Base-by-base conservation (phyloP, 2,888 invertebrate genomes). In the Heliconius erato region DNA sequence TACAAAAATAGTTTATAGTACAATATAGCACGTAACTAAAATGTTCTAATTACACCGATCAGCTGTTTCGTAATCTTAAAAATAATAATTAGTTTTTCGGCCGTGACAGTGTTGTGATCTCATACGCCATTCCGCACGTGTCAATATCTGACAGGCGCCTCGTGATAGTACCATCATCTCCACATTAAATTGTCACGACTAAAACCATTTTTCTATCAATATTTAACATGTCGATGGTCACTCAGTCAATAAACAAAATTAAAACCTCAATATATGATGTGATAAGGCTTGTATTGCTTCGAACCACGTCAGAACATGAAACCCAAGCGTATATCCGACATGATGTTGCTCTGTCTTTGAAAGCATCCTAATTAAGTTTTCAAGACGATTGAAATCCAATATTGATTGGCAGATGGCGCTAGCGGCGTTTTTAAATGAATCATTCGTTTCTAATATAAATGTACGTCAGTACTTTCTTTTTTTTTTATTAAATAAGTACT, bases 321-420 rank as follows among this genome's bases (percentile, higher is more conserved):
- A 85, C 84, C 84, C 84, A 19, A 19, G 54, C 23, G 54, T 54
- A 86, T 85, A 82, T 82, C 88, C 90, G 89, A 88, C 89, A 87
- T 89, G 87, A 88, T 91, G 89, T 91, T 91, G 88, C 90, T 91
- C 90, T 91, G 92, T 92, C 94, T 94, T 93, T 92, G 92, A 95
- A 92, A 94, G 94, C 93, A 92, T 93, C 91, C 95, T 95, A 95
- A 94, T 95, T 95, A 94, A 92, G 94, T 95, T 95, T 95, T 91
- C 94, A 95, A 91, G 89, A 91, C 91, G 92, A 93, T 95, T 93
- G 94, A 95, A 94, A 93, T 92, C 91, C 91, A 91, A 91, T 93
- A 91, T 92, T 95, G 95, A 95, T 93, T 95, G 95, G 91, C 95
- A 94, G 93, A 92, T 94, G 95, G 95, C 94, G 95, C 95, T 94